Conservation (phyloP, 2,113 vertebrate genomes). For the Ctenodactylus gundi region DNA sequence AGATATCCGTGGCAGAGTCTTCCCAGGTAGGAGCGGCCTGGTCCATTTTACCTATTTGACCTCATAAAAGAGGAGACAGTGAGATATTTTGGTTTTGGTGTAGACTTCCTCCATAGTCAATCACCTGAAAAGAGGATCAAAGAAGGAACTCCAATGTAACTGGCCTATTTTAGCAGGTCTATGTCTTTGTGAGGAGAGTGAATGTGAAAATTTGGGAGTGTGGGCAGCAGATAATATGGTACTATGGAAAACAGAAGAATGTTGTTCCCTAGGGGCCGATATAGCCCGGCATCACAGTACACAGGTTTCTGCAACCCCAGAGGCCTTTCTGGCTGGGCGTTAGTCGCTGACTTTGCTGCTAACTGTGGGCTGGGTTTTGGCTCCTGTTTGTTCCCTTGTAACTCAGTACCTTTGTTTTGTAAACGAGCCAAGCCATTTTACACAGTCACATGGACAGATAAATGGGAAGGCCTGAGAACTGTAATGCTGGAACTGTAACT, state of each 20-base stretch:
- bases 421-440: neutral
- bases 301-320: neutral
- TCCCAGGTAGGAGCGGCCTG: neutral
- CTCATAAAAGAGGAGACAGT: neutral
- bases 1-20: neutral
- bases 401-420: neutral
- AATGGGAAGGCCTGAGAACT: neutral
- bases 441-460: neutral
- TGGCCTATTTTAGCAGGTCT: neutral
- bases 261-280: neutral
- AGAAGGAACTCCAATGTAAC: neutral
- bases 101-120: neutral
- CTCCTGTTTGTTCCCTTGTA: neutral
- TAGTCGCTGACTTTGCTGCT: neutral
- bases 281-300: neutral
- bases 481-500: neutral
- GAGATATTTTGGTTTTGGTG: neutral
- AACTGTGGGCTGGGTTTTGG: neutral
- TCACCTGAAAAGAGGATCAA: neutral
- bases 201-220: neutral
- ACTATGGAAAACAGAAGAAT: neutral
- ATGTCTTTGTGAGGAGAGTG: neutral
- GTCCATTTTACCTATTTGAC: neutral
- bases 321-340: neutral
- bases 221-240: neutral